Base-by-base conservation (phyloP, 2,797 vertebrate genomes). In the Picus viridis region DNA sequence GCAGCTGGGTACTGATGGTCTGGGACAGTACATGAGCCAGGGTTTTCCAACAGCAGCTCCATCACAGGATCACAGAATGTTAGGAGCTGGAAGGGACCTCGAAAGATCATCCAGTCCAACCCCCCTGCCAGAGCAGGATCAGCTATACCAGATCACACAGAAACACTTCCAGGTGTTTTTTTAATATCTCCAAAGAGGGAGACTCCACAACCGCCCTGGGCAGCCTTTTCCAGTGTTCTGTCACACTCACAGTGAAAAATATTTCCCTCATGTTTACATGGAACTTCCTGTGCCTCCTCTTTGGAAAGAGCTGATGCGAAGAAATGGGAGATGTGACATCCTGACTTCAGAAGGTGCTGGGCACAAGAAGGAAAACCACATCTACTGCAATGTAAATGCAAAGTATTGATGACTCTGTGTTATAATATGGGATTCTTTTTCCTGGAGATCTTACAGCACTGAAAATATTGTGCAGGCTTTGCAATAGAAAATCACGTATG, bases 21-120 rank as follows among this genome's bases (percentile, higher is more conserved):
- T 53, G n/a, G 23, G 23, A 8, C 4, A 0, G 10, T 24, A 7
- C 0, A 0, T 43, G 58, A 69, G 20, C 19, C 9, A 2, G 51
- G 7, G 4, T 62, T 88, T 81, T 75, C 9, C 32, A 16, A 16
- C 0, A 45, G n/a, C 16, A 62, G 16, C 6, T 62, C 29, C 29
- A 12, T 22, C 19, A 65, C 13, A 43, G 41, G 16, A 43, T 43
- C 41, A 43, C 41, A 16, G 16, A 43, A 43, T 43, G 14, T 43
- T 43, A 43, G 41, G 41, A 43, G 41, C 16, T 43, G 41, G 41
- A 43, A 43, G 41, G 41, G 41, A 16, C 41, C 41, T 43, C 41
- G 16, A 43, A 43, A 43, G 41, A 43, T 43, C 41, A 43, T 43
- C 41, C 41, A 43, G 41, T 43, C 16, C 14, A 7, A 16, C 16